Evolutionary conservation across 1,140 invertebrate species (phyloP), one percentile per base, ranked within the genome.

Genomic region (Phenacoccus solenopsis): DNA sequence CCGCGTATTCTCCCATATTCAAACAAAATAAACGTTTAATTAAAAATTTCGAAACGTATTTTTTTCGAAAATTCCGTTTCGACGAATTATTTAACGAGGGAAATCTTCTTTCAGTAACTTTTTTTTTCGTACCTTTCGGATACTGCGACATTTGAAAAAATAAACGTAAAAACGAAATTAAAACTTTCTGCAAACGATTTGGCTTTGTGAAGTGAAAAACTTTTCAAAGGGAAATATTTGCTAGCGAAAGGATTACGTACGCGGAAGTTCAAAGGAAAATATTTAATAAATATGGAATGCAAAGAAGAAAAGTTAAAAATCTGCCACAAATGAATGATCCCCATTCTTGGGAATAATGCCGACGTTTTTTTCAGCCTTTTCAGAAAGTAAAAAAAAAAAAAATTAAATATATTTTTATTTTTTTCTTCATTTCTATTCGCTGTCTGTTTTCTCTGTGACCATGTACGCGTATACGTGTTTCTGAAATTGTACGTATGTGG

Each of bases 221-320:
- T 64, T 64, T 64, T 64, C 59, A 64, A 64, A 64, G 59, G 59
- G 59, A 64, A 64, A 64, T 64, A 64, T 64, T 64, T 64, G 59
- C 59, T 20, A 64, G 25, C 22, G 59, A 64, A 64, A 64, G 59
- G 59, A 64, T 64, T 64, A 64, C 59, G 59, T 64, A 64, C 59
- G 59, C 25, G 25, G 22, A 27, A 64, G 59, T 64, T 64, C 59
- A 64, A 64, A 64, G 59, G 59, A 64, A 64, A 64, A 64, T 64
- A 64, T 64, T 64, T 64, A 64, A 64, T 64, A 64, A 64, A 64
- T 64, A 64, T 64, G 59, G 59, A 20, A 64, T 64, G 59, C 25
- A 24, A 64, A 64, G 59, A 64, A 64, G 25, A 64, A 64, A 64
- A 9, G 59, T 64, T 64, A 64, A 64, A 64, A 64, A 64, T 64